Base-by-base conservation (phyloP, 2,113 vertebrate species). In the Tragelaphus scriptus region DNA sequence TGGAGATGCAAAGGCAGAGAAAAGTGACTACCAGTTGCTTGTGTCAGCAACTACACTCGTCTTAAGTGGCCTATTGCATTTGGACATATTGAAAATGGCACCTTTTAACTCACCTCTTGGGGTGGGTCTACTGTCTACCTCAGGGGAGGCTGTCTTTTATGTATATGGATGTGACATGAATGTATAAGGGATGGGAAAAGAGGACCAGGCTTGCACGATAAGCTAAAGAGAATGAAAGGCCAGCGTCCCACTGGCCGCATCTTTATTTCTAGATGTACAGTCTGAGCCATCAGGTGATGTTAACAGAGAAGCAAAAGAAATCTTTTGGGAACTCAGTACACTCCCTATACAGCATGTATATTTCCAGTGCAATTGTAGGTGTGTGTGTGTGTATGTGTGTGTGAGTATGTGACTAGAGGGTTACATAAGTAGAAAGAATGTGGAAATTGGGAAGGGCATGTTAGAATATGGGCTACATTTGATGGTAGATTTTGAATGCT, bases 91-190 rank as follows among this genome's bases (percentile, higher is more conserved):
- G 44, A 58, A 94, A 63, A 97, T 85, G 89, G 63, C 55, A 84
- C 0, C 1, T 21, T 95, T 80, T 49, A 97, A 85, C 94, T 97
- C 97, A 96, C 97, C 96, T 94, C 85, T 96, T 58, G 58, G n/a
- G 59, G 85, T 95, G 97, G 87, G 93, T 97, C 84, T 85, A 26
- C 75, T 91, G 25, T 71, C 97, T 98, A 95, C 97, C 96, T 98
- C 98, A 98, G 90, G 87, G 89, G 77, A 88, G 44, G 44, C 26
- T 63, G 25, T 63, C 71, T 65, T 65, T 93, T 23, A 85, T 28
- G 59, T 65, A 28, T 44, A 19, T 26, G 63, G 49, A 32, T 90
- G 26, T 89, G 47, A 88, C 63, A 28, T 68, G 84, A 61, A 55
- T 92, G 23, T 21, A 25, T 49, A 61, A 90, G 61, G 47, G 44